Evolutionary conservation across 2,888 invertebrate genomes (phyloP), one percentile per base, ranked within the genome.

Genomic region (Synergus umbraculus): DNA sequence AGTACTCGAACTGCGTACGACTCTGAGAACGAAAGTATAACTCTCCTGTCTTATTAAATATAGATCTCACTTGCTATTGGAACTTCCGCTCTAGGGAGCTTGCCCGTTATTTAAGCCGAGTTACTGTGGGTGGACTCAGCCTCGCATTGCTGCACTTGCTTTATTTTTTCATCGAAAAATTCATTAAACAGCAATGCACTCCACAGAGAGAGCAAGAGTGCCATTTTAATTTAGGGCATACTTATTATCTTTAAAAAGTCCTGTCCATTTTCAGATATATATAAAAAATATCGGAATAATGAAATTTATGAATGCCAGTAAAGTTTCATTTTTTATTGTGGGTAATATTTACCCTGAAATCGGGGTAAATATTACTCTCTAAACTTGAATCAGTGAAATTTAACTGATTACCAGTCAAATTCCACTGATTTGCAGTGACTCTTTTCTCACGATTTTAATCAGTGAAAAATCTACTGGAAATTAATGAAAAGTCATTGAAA

Each of bases 41-140:
- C 88, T 88, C 86, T 84, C 78, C 85, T 85, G 87, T 89, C 89
- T 89, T 89, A 88, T 89, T 89, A 89, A 89, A 89, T 89, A 89
- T 89, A 89, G 88, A 88, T 89, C 87, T 86, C 81, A 82, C 85
- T 82, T 79, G 87, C 87, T 88, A 88, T 88, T 88, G 87, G 87
- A 88, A 87, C 87, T 89, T 88, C 87, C 85, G 81, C 87, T 83
- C 84, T 81, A 84, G 81, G 84, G 78, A 82, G 81, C 78, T 77
- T 83, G 86, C 86, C 87, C 84, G 81, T 83, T 86, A 88, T 85
- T 89, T 87, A 84, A 83, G 84, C 77, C 76, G 79, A 77, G 64
- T 69, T 79, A 66, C 78, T 46, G 44, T 22, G 12, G 37, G 64
- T 15, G 76, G 49, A 44, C 44, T 76, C 54, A 79, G 79, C 67